These are phyloP conservation scores for Chelon auratus DNA, from an alignment of 2,797 vertebrate genomes.

Conservation along the genomic window DNA sequence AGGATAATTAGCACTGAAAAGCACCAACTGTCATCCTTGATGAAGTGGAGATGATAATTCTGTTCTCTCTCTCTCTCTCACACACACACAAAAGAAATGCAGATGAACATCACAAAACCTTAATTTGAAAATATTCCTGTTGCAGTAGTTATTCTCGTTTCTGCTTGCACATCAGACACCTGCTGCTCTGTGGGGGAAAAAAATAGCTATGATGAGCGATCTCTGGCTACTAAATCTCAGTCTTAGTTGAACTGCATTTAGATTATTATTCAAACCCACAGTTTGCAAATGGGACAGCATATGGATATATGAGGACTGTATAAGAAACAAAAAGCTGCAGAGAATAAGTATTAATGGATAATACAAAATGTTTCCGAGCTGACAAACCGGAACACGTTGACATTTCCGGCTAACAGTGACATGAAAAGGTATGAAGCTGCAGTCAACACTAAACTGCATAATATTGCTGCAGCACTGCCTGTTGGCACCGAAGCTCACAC, in stretches of 20 bases:
- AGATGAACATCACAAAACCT: conserved; percentile 8
- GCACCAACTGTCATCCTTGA: conserved; percentile 2
- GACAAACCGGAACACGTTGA: background rate
- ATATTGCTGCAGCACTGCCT: background rate
- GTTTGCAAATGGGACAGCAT: background rate
- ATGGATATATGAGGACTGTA: background rate
- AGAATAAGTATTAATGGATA: background rate
- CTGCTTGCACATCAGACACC: background rate
- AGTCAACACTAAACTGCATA: background rate
- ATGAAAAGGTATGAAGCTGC: background rate
- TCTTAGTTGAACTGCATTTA: background rate
- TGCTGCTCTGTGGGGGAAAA: background rate
- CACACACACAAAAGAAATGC: background rate
- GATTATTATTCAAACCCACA: background rate
- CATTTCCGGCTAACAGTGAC: background rate
- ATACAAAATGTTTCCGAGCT: background rate
- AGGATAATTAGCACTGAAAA: conserved; percentile 13
- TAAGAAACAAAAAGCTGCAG: background rate
- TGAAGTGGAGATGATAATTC: conserved; percentile 1
- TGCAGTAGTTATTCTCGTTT: background rate
- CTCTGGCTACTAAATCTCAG: background rate
- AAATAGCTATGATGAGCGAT: conserved; percentile 6
- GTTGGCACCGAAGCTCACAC: background rate
- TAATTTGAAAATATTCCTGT: background rate
- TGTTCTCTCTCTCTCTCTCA: background rate